Conservation (phyloP, 2,797 vertebrate species). For the Rhincodon typus region DNA sequence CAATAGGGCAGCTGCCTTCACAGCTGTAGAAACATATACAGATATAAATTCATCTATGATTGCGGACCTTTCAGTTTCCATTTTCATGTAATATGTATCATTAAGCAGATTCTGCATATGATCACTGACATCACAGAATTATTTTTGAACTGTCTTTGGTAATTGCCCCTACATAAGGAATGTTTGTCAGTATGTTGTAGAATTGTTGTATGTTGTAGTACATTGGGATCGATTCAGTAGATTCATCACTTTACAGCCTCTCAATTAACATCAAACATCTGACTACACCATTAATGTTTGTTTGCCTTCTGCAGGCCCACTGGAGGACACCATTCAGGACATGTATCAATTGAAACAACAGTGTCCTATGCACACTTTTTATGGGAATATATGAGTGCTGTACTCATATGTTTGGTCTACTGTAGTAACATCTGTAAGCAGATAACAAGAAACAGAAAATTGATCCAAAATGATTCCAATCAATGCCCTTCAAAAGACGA, state of each 20-base stretch:
- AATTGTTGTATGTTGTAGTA: too few species aligned
- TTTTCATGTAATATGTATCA: not conserved
- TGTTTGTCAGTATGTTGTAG: not conserved
- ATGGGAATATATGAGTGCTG: not conserved
- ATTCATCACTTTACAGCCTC: not conserved
- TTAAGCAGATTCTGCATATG: not conserved
- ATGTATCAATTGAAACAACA: not conserved
- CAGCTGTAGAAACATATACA: not conserved
- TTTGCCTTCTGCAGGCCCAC: not conserved
- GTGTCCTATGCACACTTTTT: not conserved
- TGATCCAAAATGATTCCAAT: not conserved
- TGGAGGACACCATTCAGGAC: not conserved
- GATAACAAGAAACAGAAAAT: not conserved
- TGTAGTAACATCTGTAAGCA: not conserved
- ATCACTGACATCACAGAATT: not conserved
- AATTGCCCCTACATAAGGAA: not conserved
- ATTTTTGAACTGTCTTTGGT: not conserved
- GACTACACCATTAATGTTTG: not conserved
- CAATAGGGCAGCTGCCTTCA: not conserved
- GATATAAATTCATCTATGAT: not conserved
- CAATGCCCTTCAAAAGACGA: not conserved
- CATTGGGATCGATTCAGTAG: not conserved
- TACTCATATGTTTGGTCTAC: not conserved
- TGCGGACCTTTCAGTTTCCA: conserved; percentile 10
- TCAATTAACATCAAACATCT: not conserved